phyloP scores from a whole-genome alignment of 2,888 invertebrate species.

The Lucinisca nassula region DNA sequence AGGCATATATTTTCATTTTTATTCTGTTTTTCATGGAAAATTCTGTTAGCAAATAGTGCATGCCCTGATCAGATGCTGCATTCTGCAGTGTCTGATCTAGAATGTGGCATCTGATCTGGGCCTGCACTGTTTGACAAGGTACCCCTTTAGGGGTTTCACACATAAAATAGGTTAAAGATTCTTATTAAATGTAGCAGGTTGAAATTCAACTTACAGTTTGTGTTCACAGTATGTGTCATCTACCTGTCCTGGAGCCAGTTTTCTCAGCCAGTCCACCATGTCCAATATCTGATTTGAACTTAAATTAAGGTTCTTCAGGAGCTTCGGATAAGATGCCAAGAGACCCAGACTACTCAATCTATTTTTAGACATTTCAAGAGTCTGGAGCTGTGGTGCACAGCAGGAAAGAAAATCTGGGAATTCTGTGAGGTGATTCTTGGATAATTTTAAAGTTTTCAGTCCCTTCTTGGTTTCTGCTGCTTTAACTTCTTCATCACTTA shows the following conservation, averaged over 20 bases:
- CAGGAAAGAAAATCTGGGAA: slow-evolving; percentile 97
- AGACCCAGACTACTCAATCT: slow-evolving; percentile 92
- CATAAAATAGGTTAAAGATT: too few relatives aligned
- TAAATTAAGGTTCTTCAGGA: slow-evolving; percentile 96
- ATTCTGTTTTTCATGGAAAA: too few relatives aligned
- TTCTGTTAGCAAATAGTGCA: too few relatives aligned
- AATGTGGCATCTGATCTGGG: too few relatives aligned
- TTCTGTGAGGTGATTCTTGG: slow-evolving; percentile 96
- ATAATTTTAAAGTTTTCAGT: slow-evolving; percentile 92
- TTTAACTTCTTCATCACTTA: slow-evolving; percentile 55
- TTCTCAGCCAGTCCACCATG: slow-evolving; percentile 57
- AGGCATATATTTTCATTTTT: too few relatives aligned
- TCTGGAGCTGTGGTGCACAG: slow-evolving; percentile 94
- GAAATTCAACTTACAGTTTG: slow-evolving; percentile 1
- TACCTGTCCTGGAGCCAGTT: background rate
- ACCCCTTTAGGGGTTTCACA: too few relatives aligned
- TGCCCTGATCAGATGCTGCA: too few relatives aligned
- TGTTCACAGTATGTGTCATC: slow-evolving; percentile 9
- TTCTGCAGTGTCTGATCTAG: too few relatives aligned
- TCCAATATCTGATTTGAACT: slow-evolving; percentile 88
- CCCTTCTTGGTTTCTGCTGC: slow-evolving; percentile 66
- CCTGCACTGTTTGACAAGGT: too few relatives aligned
- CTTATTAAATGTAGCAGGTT: too few relatives aligned
- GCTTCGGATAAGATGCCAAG: slow-evolving; percentile 96
- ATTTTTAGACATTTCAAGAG: slow-evolving; percentile 97